Conservation (phyloP, 2,888 invertebrate species). For the Epirrita christyi region DNA sequence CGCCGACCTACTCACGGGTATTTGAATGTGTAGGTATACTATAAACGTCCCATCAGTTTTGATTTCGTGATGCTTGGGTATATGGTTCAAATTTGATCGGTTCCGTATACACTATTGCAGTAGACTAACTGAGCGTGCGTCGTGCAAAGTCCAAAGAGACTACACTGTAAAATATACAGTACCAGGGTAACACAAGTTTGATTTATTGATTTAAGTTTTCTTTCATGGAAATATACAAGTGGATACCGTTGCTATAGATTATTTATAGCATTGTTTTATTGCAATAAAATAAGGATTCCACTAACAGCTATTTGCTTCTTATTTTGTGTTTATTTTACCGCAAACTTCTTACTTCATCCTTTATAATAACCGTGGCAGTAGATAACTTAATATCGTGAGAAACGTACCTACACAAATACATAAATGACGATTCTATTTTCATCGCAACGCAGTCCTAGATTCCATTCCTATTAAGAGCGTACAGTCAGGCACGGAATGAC, state of each 20-base stretch:
- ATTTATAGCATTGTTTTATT: too few species aligned
- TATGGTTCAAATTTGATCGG: slow-evolving; percentile 34
- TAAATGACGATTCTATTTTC: slow-evolving; percentile 41
- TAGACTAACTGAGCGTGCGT: slow-evolving; percentile 22
- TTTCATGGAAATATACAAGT: background rate
- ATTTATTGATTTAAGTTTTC: too few species aligned
- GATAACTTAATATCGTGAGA: slow-evolving; percentile 35
- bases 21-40: slow-evolving; percentile 6
- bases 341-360: too few species aligned
- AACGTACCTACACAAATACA: slow-evolving; percentile 34
- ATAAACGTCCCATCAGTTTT: slow-evolving; percentile 28
- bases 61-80: slow-evolving; percentile 53
- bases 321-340: too few species aligned
- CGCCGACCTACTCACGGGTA: slow-evolving; percentile 1
- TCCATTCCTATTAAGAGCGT: slow-evolving; percentile 34
- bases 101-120: slow-evolving; percentile 17
- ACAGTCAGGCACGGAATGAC: slow-evolving; percentile 41
- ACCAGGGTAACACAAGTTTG: too few species aligned
- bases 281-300: too few species aligned
- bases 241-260: too few species aligned
- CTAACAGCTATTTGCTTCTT: too few species aligned
- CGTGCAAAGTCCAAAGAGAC: slow-evolving; percentile 21
- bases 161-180: slow-evolving; percentile 5
- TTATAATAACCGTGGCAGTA: slow-evolving; percentile 6
- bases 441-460: slow-evolving; percentile 38